phyloP scores from a whole-genome alignment of 2,797 vertebrate genomes.

The Macropus fuliginosus region DNA sequence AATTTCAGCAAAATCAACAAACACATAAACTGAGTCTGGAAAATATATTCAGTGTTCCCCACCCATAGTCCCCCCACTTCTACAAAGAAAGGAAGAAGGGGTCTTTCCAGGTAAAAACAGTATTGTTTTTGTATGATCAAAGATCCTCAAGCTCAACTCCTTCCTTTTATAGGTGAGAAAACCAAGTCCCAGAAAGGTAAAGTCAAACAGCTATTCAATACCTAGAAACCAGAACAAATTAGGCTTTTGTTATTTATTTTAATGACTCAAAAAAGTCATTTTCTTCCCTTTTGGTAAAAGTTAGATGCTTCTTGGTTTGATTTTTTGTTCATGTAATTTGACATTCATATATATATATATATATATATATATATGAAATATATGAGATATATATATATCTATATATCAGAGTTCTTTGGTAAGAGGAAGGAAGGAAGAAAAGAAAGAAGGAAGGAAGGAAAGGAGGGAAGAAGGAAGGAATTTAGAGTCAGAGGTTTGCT shows the following conservation, averaged over 20 bases:
- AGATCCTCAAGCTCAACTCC: background rate
- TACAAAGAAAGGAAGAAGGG: background rate
- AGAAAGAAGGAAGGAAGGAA: no score
- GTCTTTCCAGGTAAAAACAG: background rate
- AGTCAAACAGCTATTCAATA: background rate
- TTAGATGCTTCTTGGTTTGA: constrained; percentile 33
- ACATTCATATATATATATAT: background rate
- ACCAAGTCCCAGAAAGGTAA: no score
- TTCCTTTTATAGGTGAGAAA: background rate
- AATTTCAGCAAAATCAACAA: background rate
- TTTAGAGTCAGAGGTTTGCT: background rate
- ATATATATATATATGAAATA: no score
- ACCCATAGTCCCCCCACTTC: background rate
- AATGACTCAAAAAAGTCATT: constrained; percentile 50
- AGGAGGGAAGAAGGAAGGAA: background rate
- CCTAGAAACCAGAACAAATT: background rate
- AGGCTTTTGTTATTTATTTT: constrained; percentile 32
- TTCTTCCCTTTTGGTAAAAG: constrained; percentile 33
- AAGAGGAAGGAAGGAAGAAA: no score
- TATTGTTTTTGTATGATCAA: background rate
- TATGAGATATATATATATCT: no score
- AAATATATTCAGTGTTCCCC: background rate
- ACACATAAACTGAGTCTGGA: background rate
- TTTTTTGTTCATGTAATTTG: constrained; percentile 41
- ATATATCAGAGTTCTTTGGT: no score